Base-by-base conservation (phyloP, 2,113 vertebrate genomes). In the Crotalus tigris region DNA sequence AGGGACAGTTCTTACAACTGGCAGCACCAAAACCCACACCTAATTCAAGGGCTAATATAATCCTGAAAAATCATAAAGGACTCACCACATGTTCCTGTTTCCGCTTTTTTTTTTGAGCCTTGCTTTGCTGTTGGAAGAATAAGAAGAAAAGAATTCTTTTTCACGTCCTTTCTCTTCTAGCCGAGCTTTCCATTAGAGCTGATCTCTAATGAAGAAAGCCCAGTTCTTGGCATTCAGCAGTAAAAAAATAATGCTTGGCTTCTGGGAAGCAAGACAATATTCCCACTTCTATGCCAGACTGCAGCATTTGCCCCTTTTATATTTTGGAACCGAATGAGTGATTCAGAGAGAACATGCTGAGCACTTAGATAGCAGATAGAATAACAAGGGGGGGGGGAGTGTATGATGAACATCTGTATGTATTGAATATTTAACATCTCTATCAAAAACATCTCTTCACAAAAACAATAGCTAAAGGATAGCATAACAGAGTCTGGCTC, bases 21-120 rank as follows among this genome's bases (percentile, higher is more conserved):
- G 69, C 69, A 39, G 69, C 69, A 8, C 33, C 69, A 8, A 87
- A n/a, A 51, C 54, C 26, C 54, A 88, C 1, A 1, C 19, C 15
- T 21, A 12, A 24, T 24, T 57, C 58, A 44, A 46, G 12, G 12
- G 8, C 39, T 46, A 15, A 26, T 26, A 9, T 58, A 46, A 61
- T 3, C 1, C 17, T 44, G 75, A 81, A 81, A 39, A 39, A 81
- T 44, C 33, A 81, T 7, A 21, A 81, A 81, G 33, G 33, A 98
- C 98, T 99, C 97, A 99, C 99, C 55, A 97, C 97, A 69, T 98
- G 99, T 21, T 98, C 98, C 91, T 99, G 99, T 94, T 99, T 99
- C 92, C 98, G 97, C 92, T 99, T 99, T 97, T 99, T 99, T 97
- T 99, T 99, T 91, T 98, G 98, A 6, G 98, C 96, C 98, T 99